These are phyloP conservation scores for Mycogona germanica DNA, from an alignment of 2,888 invertebrate species.

Conservation along the genomic window DNA sequence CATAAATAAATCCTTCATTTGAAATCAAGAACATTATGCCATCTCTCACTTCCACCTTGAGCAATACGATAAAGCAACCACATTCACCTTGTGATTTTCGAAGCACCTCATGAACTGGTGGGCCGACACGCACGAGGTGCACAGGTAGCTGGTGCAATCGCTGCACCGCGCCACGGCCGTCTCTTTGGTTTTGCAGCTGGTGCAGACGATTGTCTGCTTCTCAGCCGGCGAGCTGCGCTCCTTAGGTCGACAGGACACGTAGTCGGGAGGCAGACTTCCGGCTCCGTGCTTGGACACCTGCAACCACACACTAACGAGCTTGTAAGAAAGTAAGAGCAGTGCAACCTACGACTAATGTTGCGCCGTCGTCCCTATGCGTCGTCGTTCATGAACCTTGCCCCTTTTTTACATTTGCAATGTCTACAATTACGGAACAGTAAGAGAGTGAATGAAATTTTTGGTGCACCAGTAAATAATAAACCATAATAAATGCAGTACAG, in stretches of 20 bases:
- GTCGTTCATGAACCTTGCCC: too few relatives aligned
- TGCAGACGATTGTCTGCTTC: conserved; percentile 56
- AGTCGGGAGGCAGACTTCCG: conserved; percentile 68
- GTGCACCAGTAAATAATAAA: neutral
- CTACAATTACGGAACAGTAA: too few relatives aligned
- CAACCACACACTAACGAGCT: too few relatives aligned
- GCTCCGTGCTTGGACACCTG: conserved; percentile 63
- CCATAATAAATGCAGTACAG: too few relatives aligned
- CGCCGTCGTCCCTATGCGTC: too few relatives aligned
- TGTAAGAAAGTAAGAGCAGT: too few relatives aligned
- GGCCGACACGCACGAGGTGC: conserved; percentile 86
- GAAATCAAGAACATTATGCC: neutral
- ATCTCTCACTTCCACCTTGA: neutral
- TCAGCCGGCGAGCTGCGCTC: conserved; percentile 41
- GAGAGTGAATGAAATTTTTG: neutral
- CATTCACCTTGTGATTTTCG: conserved; percentile 59
- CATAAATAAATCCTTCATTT: neutral
- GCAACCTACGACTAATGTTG: too few relatives aligned
- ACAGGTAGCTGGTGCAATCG: conserved; percentile 88
- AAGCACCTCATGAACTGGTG: conserved; percentile 96
- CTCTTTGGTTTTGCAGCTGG: conserved; percentile 91
- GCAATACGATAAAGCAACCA: too few relatives aligned
- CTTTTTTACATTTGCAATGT: too few relatives aligned
- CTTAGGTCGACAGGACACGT: conserved; percentile 52
- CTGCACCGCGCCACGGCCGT: conserved; percentile 86